phyloP scores from a whole-genome alignment of 2,113 vertebrate genomes.

The Lamprotornis superbus region DNA sequence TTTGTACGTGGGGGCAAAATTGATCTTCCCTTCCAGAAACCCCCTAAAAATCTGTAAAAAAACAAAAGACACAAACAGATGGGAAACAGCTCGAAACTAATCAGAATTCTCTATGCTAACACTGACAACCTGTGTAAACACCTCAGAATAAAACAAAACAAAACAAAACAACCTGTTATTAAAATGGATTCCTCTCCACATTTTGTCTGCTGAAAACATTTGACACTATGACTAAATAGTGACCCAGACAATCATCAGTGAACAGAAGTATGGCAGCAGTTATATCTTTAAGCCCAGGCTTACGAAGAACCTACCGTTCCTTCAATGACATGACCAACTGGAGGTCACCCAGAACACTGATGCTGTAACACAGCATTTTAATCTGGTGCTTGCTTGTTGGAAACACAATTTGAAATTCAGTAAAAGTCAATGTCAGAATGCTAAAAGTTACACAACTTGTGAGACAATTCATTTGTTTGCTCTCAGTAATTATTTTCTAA shows the following conservation, averaged over 20 bases:
- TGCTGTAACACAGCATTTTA: background rate
- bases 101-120: background rate
- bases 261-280: background rate
- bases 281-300: background rate
- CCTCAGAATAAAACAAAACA: background rate
- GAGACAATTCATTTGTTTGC: background rate
- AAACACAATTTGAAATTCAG: background rate
- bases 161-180: background rate
- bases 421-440: background rate
- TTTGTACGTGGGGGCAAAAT: conserved; percentile 97
- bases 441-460: background rate
- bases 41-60: conserved; percentile 86
- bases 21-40: conserved; percentile 92
- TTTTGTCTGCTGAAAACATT: background rate
- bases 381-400: background rate
- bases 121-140: background rate
- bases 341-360: background rate
- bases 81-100: conserved; percentile 5
- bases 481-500: background rate
- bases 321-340: background rate
- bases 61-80: conserved; percentile 7
- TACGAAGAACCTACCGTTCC: background rate
- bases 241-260: background rate
- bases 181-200: background rate
- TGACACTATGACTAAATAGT: background rate